Evolutionary conservation across 92 coral and sea anemone genomes (phyloP).

Genomic region (Umimayanthus chanpuru): DNA sequence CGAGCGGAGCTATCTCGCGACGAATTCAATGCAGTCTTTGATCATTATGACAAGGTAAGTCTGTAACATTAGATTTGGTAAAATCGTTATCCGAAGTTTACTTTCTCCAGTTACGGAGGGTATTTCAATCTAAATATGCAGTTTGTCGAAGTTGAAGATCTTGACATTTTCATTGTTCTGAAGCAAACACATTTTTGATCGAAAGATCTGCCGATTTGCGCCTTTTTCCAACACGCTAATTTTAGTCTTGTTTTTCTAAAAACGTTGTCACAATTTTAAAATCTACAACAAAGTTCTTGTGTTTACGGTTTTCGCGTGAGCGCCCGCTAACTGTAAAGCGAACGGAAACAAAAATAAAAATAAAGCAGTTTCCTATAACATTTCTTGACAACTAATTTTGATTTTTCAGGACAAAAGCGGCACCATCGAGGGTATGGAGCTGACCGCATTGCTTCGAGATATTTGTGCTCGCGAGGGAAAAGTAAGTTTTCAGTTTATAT

Average conservation of each 20-base stretch:
- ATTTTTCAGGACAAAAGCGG: conserved; percentile 52
- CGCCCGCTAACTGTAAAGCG: background rate
- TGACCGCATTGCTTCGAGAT: conserved; percentile 53
- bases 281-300: background rate
- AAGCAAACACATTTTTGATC: too few species aligned
- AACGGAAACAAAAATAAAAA: background rate
- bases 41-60: conserved; percentile 57
- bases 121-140: too few species aligned
- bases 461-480: conserved; percentile 52
- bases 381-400: background rate
- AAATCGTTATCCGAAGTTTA: background rate
- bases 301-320: background rate
- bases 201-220: background rate
- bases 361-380: background rate
- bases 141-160: too few species aligned
- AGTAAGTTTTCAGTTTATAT: conserved; percentile 34
- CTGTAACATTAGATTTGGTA: too few species aligned
- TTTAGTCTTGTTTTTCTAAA: background rate
- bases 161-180: background rate
- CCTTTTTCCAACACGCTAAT: background rate
- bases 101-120: too few species aligned
- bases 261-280: background rate
- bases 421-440: conserved; percentile 50
- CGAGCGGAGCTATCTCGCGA: conserved; percentile 46
- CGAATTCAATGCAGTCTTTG: conserved; percentile 51